phyloP scores from a whole-genome alignment of 2,797 vertebrate species.

The Monodelphis domestica region DNA sequence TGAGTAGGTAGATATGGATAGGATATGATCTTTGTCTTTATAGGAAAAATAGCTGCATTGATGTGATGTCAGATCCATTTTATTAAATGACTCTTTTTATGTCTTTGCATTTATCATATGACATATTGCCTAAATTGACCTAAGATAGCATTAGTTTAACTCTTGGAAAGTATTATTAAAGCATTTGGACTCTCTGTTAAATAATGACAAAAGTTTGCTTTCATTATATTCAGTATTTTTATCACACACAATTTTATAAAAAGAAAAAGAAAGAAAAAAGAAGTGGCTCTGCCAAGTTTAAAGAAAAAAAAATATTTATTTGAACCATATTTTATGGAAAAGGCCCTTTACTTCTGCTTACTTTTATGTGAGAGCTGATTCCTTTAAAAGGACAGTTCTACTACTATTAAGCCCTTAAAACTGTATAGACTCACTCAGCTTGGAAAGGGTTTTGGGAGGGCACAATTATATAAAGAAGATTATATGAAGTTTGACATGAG shows the following conservation, averaged over 20 bases:
- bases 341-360: slow-evolving; percentile 59
- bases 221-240: slow-evolving; percentile 13
- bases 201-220: slow-evolving; percentile 39
- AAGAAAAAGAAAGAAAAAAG: slow-evolving; percentile 6
- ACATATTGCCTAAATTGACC: slow-evolving; percentile 1
- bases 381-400: slow-evolving; percentile 71
- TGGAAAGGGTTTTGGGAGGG: slow-evolving; percentile 37
- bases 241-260: slow-evolving; percentile 29
- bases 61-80: background rate
- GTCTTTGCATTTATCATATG: background rate
- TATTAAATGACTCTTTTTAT: background rate
- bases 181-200: background rate
- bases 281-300: slow-evolving; percentile 67
- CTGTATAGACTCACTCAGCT: slow-evolving; percentile 31
- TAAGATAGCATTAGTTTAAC: background rate
- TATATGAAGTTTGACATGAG: slow-evolving; percentile 54
- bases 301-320: slow-evolving; percentile 72
- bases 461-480: slow-evolving; percentile 70
- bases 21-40: background rate
- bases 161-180: slow-evolving; percentile 24
- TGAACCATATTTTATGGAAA: slow-evolving; percentile 73
- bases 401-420: slow-evolving; percentile 76
- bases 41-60: background rate
- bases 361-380: slow-evolving; percentile 67
- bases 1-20: background rate